Evolutionary conservation across 2,113 vertebrate genomes (phyloP), one percentile per base, ranked within the genome.

Genomic region (Ciconia maguari): DNA sequence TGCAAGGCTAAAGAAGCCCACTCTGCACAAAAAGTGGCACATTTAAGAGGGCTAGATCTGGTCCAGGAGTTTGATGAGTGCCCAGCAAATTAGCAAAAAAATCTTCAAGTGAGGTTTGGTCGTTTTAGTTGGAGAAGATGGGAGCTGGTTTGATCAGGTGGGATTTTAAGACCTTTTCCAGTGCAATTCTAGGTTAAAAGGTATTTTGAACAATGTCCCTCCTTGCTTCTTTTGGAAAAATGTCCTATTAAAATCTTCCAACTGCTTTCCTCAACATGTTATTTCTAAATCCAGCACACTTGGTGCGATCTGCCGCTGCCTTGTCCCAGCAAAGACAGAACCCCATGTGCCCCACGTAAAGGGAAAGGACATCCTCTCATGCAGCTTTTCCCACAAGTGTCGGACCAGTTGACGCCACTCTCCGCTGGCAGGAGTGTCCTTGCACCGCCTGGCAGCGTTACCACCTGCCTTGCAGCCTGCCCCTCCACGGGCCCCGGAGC

Each of bases 361-460:
- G 29, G 38, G n/a, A 24, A 71, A n/a, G 65, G 44, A 30, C 68
- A 29, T 68, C 44, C 18, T 60, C 30, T 46, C 24, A 2, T 7
- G 17, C 36, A 58, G 20, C 17, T 60, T 60, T 69, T 58, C 46
- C 25, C 52, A 26, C 58, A 42, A 10, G 32, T 44, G n/a, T 15
- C 60, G 29, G 66, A 57, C 24, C 20, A 16, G 34, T 16, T 52
- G n/a, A 21, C 13, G 15, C 42, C 41, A 13, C 66, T 55, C 29
- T 60, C 22, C 2, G 7, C 60, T 81, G 90, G 65, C 55, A 88
- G 70, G 13, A 86, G 27, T 2, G 18, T 36, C 61, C 66, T 75
- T n/a, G 75, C 42, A 70, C 38, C 0, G 0, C 55, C 89, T 81
- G 83, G 60, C 74, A 58, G 49, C 1, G 0, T 7, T 34, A 29